Conservation (phyloP, 2,888 invertebrate species). For the Pecten maximus region DNA sequence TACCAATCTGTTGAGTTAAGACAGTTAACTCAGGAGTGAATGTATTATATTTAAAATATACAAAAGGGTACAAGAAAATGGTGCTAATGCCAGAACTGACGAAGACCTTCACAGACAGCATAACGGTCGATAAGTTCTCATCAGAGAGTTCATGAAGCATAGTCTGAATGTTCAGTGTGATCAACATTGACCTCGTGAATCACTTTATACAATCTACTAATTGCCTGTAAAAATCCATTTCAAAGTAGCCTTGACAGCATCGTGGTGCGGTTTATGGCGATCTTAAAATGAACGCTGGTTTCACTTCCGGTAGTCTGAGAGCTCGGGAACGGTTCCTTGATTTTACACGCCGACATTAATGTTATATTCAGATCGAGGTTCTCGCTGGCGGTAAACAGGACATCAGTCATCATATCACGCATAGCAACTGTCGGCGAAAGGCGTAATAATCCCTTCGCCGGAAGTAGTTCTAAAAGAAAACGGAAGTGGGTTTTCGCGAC, state of each 20-base stretch:
- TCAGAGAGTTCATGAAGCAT: no score
- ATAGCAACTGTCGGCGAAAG: conserved; percentile 15
- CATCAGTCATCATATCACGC: background rate
- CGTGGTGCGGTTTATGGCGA: background rate
- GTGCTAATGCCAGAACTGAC: no score
- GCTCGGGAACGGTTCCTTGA: background rate
- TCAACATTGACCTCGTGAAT: background rate
- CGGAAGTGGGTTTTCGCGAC: conserved; percentile 14
- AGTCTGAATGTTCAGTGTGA: no score
- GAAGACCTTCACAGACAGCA: no score
- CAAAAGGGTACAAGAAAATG: no score
- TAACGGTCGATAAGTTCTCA: no score
- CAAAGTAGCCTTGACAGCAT: background rate
- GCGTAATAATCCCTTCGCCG: background rate
- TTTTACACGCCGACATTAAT: background rate
- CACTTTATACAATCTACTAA: background rate
- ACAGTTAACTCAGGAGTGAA: no score
- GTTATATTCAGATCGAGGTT: background rate
- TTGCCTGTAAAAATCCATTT: background rate
- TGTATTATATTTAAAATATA: no score
- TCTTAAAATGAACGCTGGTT: background rate
- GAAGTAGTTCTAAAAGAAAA: conserved; percentile 7
- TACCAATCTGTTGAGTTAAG: no score
- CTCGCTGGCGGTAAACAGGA: background rate
- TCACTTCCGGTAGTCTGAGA: background rate